phyloP scores from a whole-genome alignment of 2,113 vertebrate species.

The Antechinus stuartii region DNA sequence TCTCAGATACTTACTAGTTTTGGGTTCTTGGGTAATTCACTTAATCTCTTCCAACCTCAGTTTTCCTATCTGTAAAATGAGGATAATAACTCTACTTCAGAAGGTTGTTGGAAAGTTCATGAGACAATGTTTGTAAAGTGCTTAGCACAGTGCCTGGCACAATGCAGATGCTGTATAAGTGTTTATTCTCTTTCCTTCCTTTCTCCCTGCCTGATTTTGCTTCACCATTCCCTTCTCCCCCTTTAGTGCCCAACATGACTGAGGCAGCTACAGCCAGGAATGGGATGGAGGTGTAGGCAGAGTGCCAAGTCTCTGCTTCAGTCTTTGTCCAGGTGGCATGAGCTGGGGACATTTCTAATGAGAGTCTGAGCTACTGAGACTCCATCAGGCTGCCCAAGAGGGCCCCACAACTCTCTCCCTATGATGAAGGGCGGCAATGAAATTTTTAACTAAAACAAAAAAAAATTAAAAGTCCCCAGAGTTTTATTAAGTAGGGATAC shows the following conservation, averaged over 20 bases:
- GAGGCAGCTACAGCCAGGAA: background rate
- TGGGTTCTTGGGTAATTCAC: background rate
- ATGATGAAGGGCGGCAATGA: conserved; percentile 23
- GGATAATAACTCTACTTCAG: background rate
- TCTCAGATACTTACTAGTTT: background rate
- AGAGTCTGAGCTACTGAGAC: background rate
- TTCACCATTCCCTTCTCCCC: background rate
- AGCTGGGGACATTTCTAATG: background rate
- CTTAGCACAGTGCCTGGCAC: background rate
- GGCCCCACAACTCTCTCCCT: background rate
- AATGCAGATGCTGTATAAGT: background rate
- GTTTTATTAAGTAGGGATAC: conserved; percentile 85
- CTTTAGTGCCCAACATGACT: background rate
- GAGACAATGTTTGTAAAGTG: background rate
- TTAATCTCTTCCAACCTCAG: background rate
- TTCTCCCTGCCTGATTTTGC: background rate
- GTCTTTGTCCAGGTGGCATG: conserved; percentile 5
- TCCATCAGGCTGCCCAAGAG: background rate
- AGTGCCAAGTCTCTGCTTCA: background rate
- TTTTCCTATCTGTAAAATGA: background rate
- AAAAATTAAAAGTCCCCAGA: conserved; percentile 81
- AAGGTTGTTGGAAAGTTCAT: background rate
- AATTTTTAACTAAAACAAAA: conserved; percentile 73
- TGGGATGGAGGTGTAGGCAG: background rate
- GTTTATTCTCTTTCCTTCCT: background rate